Base-by-base conservation (phyloP, 2,113 vertebrate species). In the Saccopteryx leptura region DNA sequence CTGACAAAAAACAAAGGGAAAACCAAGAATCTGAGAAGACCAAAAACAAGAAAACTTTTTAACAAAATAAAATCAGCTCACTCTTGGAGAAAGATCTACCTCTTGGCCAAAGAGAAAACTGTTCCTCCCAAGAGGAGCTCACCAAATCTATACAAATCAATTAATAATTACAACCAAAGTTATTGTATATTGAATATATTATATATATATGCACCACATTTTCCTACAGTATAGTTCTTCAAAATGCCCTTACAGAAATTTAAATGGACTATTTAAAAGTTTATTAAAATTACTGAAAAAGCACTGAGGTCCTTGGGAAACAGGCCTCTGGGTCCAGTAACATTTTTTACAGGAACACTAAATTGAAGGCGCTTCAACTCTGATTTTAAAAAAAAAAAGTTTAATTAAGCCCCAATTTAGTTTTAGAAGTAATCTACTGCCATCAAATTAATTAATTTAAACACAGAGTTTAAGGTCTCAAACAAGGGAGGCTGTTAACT, bases 401-500 rank as follows among this genome's bases (percentile, higher is more conserved):
- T 97, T 87, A 90, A 75, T 46, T 84, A 86, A 84, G 80, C 69
- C 15, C 21, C 71, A 91, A 56, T 87, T 95, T 75, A 68, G 93
- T 84, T 94, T 91, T 66, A 80, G 72, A 94, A 88, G 69, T 80
- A 87, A 92, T 93, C 94, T 88, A 83, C 5, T 72, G 52, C 19
- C 75, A 92, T 33, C 65, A 93, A 94, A 66, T 61, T 90, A 91
- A 78, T 79, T 90, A 63, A 71, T 87, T 78, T 75, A 93, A 96
- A 94, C 15, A 84, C n/a, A 54, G 93, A 83, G 46, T 65, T 92
- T 78, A 90, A 94, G 28, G 18, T 88, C 63, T 82, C n/a, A 94
- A 88, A 88, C 66, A 72, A 95, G 19, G 94, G n/a, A 95, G 33
- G 2, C 48, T 81, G 52, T 96, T 95, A 95, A 87, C n/a, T 75